phyloP scores from a whole-genome alignment of 2,797 vertebrate species.

The Esox masquinongy region DNA sequence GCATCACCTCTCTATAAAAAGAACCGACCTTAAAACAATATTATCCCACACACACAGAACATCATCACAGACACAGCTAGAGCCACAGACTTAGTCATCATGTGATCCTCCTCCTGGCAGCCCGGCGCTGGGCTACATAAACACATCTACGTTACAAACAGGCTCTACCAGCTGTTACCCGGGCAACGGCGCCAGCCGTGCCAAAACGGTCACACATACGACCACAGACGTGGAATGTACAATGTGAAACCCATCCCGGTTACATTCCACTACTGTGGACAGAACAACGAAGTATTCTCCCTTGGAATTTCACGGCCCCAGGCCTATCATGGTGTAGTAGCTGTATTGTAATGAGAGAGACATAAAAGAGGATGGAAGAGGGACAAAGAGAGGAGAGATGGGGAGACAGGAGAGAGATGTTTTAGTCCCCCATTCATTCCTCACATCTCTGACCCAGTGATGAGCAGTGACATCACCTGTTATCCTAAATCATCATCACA shows the following conservation, averaged over 20 bases:
- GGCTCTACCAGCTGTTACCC: constrained; percentile 6
- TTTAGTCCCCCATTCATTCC: background rate
- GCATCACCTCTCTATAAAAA: background rate
- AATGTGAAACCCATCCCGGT: background rate
- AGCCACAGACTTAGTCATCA: background rate
- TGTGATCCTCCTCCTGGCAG: background rate
- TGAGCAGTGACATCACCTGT: background rate
- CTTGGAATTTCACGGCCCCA: background rate
- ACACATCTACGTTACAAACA: background rate
- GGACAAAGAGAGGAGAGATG: background rate
- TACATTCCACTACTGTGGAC: background rate
- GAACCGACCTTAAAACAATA: background rate
- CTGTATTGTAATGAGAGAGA: background rate
- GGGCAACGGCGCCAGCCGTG: background rate
- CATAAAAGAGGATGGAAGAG: background rate
- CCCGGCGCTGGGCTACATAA: background rate
- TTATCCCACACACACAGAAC: background rate
- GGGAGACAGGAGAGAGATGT: background rate
- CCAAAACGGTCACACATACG: background rate
- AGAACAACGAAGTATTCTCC: background rate
- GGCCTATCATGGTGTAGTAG: background rate
- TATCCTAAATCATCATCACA: constrained; percentile 1
- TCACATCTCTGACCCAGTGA: constrained; percentile 1
- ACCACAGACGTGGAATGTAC: background rate
- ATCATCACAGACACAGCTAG: background rate